Base-by-base conservation (phyloP, 2,113 vertebrate species). In the Ceuthmochares aereus region DNA sequence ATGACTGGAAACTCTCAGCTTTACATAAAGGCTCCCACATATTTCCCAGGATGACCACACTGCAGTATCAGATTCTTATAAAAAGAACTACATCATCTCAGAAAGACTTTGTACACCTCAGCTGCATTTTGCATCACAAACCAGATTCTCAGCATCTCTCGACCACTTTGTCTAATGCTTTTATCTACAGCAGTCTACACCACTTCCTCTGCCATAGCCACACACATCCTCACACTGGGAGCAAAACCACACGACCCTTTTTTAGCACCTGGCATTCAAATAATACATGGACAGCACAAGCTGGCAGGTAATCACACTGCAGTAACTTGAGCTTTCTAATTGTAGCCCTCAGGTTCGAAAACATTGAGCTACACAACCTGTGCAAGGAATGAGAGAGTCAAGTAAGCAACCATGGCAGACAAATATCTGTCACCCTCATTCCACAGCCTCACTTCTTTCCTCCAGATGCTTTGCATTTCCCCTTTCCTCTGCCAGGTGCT, bases 391-490 rank as follows among this genome's bases (percentile, higher is more conserved):
- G 25, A 59, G 32, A 54, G 23, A 58, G 34, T 12, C 5, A 2
- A 74, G 51, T 8, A 12, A 81, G 27, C 26, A 64, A 60, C 34
- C 21, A 19, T 18, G 47, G 58, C 22, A 6, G 52, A 34, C 54
- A 47, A 77, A 32, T 47, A 70, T 47, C 62, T 45, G 16, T 54
- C 34, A 56, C 54, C 66, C 29, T 76, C 37, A 3, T 45, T 80
- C n/a, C 10, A 3, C 63, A 86, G 74, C 73, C 47, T 84, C 32
- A 5, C 54, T 70, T 59, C 23, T 56, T 76, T 72, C 36, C 66
- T 78, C 89, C 95, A 96, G 92, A 90, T 94, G 94, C 94, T 96
- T 84, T 14, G 12, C 58, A 92, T 86, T 96, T 96, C 89, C 81
- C 36, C 43, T 74, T 83, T 91, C 55, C 55, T 66, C 87, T 96